A percentile compares a stretch with the other conserved stretches of the same genome.
Conservation (phyloP, 2,113 vertebrate species). For the Oryzias celebensis region DNA sequence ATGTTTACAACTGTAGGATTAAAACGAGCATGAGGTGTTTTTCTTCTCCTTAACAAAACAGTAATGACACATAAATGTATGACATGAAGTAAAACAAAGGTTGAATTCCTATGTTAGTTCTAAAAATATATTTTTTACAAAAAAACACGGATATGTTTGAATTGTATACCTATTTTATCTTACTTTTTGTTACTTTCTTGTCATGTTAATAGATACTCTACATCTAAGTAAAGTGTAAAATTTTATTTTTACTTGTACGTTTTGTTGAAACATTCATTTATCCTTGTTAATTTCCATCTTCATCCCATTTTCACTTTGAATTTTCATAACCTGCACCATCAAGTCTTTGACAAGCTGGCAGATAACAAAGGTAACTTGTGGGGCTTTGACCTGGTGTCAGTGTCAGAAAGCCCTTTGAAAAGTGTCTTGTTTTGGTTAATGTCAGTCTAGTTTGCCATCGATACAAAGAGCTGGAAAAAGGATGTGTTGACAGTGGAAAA, state of each 20-base stretch:
- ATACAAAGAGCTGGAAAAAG: slow-evolving; percentile 38
- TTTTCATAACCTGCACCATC: slow-evolving; percentile 48
- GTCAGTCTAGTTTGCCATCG: slow-evolving; percentile 49
- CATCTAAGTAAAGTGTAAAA: too few species aligned
- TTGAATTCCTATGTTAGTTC: background rate
- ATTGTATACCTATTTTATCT: background rate
- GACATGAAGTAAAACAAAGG: slow-evolving; percentile 14
- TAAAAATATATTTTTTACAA: too few species aligned
- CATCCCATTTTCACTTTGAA: slow-evolving; percentile 29
- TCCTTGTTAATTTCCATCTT: slow-evolving; percentile 20
- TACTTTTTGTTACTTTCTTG: too few species aligned
- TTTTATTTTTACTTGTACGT: background rate
- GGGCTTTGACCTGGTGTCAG: slow-evolving; percentile 68
- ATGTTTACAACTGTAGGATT: slow-evolving; percentile 46
- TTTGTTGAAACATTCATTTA: slow-evolving; percentile 5
- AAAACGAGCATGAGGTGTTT: slow-evolving; percentile 36
- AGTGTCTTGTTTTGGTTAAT: slow-evolving; percentile 59
- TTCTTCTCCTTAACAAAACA: slow-evolving; percentile 13
- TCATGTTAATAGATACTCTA: too few species aligned
- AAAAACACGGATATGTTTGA: background rate
- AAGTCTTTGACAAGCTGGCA: slow-evolving; percentile 34
- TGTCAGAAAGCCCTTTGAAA: slow-evolving; percentile 64
- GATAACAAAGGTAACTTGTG: slow-evolving; percentile 51
- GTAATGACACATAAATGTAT: slow-evolving; percentile 15
- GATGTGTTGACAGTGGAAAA: slow-evolving; percentile 49